Base-by-base conservation (phyloP, 2,797 vertebrate species). In the Enteromius afrohamiltoni region DNA sequence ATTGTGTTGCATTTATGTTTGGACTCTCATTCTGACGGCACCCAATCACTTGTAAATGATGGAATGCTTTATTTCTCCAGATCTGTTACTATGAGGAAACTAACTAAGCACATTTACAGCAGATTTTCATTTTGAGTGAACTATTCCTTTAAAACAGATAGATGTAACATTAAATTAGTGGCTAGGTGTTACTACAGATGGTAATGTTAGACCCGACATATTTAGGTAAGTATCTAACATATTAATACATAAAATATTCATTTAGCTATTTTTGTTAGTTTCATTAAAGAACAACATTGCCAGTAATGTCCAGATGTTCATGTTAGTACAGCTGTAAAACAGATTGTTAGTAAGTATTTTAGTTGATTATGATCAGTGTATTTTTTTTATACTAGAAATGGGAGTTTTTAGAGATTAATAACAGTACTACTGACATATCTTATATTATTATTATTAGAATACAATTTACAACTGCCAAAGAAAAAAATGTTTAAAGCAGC, bases 321-420 rank as follows among this genome's bases (percentile, higher is more conserved):
- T 49, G 60, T 47, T 79, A 65, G 45, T 49, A 79, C 21, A 51
- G 60, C 19, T 67, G 62, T 51, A 51, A 79, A 64, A 51, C 19
- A 49, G 42, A 79, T 37, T 67, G 77, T 79, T 79, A 51, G 62
- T 65, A n/a, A 11, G 10, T n/a, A n/a, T 47, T 31, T 4, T 19
- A 62, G 10, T 31, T 26, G n/a, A 10, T 14, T 65, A 4, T 78
- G 23, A 74, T 74, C 29, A 45, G 23, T 47, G 17, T 11, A 64
- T 47, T 73, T 77, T 13, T 42, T 17, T 31, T 13, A n/a, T 34
- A 49, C 19, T 76, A 65, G 11, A 67, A 67, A 67, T 65, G 26
- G 19, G 17, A 62, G 37, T 9, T 62, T 77, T 62, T 17, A 60
- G 37, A 76, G n/a, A 62, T 62, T 42, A 16, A 77, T 42, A 40